These are phyloP conservation scores for Hipposideros armiger DNA, from an alignment of 2,113 vertebrate species.

Conservation along the genomic window DNA sequence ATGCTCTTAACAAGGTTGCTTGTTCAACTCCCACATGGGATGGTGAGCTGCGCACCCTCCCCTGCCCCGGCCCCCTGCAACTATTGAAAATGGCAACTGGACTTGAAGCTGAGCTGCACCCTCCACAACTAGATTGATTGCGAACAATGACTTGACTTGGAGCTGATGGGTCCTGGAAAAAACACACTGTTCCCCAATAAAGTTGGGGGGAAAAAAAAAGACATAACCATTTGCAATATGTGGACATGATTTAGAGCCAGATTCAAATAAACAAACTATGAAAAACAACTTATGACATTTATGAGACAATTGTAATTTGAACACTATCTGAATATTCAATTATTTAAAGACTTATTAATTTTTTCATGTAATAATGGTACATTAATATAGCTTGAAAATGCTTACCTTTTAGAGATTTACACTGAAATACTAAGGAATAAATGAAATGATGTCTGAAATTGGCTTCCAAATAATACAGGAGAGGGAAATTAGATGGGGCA, in stretches of 20 bases:
- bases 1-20: too few relatives aligned
- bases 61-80: too few relatives aligned
- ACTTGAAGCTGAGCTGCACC: too few relatives aligned
- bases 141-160: too few relatives aligned
- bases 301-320: slow-evolving; percentile 4
- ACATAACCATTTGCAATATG: not conserved
- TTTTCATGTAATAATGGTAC: not conserved
- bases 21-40: too few relatives aligned
- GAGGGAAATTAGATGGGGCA: not conserved
- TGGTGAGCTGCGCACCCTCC: too few relatives aligned
- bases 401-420: slow-evolving; percentile 23
- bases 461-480: not conserved
- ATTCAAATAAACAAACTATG: slow-evolving; percentile 10
- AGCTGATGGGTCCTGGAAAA: too few relatives aligned
- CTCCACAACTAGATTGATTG: too few relatives aligned
- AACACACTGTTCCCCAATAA: too few relatives aligned
- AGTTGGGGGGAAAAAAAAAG: too few relatives aligned
- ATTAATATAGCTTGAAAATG: not conserved
- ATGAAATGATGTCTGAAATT: not conserved
- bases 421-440: not conserved
- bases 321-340: not conserved
- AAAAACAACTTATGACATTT: slow-evolving; percentile 9
- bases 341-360: slow-evolving; percentile 5
- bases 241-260: not conserved
- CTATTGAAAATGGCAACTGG: too few relatives aligned